Conservation (phyloP, 2,888 invertebrate genomes). For the Anagyrus pseudococci region DNA sequence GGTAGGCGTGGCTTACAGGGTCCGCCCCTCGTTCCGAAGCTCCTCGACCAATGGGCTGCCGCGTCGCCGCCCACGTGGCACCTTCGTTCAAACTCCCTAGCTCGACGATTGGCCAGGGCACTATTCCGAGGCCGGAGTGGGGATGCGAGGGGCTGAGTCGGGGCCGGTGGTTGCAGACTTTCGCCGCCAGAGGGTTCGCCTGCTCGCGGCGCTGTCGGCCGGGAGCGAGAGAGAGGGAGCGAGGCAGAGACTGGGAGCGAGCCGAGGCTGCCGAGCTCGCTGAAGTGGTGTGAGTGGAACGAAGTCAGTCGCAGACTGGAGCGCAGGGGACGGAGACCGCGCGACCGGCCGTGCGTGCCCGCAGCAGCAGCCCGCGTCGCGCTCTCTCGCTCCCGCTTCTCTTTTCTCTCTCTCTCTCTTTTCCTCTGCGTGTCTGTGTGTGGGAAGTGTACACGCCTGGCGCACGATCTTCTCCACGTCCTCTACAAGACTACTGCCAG, state of each 20-base stretch:
- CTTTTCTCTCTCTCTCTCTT: no score
- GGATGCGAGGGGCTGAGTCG: conserved; percentile 45
- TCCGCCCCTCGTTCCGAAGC: conserved; percentile 5
- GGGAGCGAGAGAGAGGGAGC: conserved; percentile 60
- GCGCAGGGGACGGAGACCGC: conserved; percentile 58
- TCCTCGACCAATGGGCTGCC: conserved; percentile 5
- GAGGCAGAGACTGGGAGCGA: conserved; percentile 45
- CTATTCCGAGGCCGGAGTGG: conserved; percentile 34
- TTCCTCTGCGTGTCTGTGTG: no score
- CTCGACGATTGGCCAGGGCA: conserved; percentile 18
- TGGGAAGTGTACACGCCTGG: conserved; percentile 1
- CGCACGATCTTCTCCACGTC: background rate
- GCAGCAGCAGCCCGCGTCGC: conserved; percentile 22
- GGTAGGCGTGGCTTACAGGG: background rate
- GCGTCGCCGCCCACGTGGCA: conserved; percentile 24
- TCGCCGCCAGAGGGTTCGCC: conserved; percentile 58
- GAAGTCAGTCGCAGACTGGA: conserved; percentile 62
- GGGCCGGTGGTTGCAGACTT: conserved; percentile 50
- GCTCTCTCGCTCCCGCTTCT: no score
- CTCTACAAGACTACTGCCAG: no score
- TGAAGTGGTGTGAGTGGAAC: conserved; percentile 60
- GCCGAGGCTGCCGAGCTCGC: conserved; percentile 45
- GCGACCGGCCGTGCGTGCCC: conserved; percentile 27
- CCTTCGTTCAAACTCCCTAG: background rate
- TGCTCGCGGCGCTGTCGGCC: conserved; percentile 50